Base-by-base conservation (phyloP, 2,888 invertebrate genomes). In the Glyphotaelius pellucidus region DNA sequence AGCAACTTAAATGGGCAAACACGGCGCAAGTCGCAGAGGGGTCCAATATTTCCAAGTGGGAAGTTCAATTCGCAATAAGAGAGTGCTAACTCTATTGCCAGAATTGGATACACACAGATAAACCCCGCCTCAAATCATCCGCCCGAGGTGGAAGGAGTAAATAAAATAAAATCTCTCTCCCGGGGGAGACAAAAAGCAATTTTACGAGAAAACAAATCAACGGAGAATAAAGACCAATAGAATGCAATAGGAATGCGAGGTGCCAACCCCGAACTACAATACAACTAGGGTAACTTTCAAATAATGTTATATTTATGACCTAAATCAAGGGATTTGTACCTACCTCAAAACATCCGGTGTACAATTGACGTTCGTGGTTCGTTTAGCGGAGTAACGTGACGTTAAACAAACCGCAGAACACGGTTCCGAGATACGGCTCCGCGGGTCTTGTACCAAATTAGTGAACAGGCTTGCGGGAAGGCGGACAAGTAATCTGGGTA, bases 161-260 rank as follows among this genome's bases (percentile, higher is more conserved):
- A 93, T 90, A 92, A 92, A 93, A 92, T 92, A 91, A 92, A 92
- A 92, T 92, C 91, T 32, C 90, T 89, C 31, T 92, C 93, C 92
- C 92, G 87, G 67, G 92, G 92, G 93, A 92, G 85, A 89, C 90
- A 91, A 92, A 93, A 93, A 92, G 90, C 93, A 93, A 93, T 93
- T 92, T 93, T 92, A 92, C 91, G 92, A 80, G 92, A 92, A 93
- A 93, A 93, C 93, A 93, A 93, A 92, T 93, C 93, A 92, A 93
- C 92, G 90, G 87, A 84, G 89, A 90, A 80, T 79, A 83, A 79
- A 67, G 91, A 89, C 92, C 93, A 91, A 93, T 91, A 92, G 30
- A 67, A 35, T 47, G 88, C 89, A 83, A 87, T 67, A 85, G 84
- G 42, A 42, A 42, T 30, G 90, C 88, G 81, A 52, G 91, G 91